Evolutionary conservation across 2,888 invertebrate species (phyloP).

Genomic region (Vesta saturnalis): DNA sequence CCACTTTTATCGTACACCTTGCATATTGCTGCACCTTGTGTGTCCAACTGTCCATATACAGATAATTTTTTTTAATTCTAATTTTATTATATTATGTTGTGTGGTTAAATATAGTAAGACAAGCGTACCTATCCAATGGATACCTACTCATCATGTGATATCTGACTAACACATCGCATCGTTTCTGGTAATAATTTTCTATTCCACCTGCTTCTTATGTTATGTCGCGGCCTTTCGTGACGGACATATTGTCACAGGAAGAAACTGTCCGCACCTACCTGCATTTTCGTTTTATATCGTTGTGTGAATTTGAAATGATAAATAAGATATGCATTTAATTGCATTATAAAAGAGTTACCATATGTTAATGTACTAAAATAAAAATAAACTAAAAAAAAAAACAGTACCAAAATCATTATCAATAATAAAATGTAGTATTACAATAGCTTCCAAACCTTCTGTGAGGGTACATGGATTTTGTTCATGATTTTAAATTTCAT

Average conservation of each 20-base stretch:
- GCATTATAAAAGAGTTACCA: no score
- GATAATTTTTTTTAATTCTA: conserved; percentile 23
- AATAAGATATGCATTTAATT: no score
- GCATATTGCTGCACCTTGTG: conserved; percentile 45
- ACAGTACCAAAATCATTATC: no score
- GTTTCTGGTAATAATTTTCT: conserved; percentile 43
- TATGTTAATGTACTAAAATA: no score
- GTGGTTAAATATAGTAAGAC: conserved; percentile 32
- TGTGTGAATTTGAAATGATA: no score
- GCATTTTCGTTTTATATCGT: no score
- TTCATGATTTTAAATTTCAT: no score
- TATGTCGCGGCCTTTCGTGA: conserved; percentile 7
- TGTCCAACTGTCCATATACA: conserved; percentile 37
- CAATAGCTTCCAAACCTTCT: no score
- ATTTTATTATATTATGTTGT: conserved; percentile 16
- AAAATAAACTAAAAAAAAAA: no score
- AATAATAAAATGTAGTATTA: no score
- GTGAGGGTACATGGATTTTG: no score
- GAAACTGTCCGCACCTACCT: conserved; percentile 31
- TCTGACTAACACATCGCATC: conserved; percentile 47
- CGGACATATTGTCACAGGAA: conserved; percentile 27
- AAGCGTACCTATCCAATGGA: conserved; percentile 28
- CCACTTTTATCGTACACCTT: conserved; percentile 43
- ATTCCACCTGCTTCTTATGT: conserved; percentile 38
- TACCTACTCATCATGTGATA: conserved; percentile 44